Base-by-base conservation (phyloP, 2,797 vertebrate genomes). In the Amphiprion clarkii region DNA sequence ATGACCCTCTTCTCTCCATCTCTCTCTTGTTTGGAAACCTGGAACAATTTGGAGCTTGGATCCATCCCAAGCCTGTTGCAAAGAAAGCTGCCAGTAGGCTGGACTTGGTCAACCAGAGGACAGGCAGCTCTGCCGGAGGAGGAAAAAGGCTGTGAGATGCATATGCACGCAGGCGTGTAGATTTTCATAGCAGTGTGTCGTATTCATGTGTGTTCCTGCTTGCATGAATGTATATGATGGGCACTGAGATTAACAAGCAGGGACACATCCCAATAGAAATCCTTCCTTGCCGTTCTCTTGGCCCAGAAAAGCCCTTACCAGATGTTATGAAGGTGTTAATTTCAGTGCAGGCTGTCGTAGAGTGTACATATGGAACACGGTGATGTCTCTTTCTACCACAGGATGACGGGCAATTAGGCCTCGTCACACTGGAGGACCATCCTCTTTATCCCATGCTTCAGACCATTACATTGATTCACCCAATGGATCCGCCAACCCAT, bases 321-420 rank as follows among this genome's bases (percentile, higher is more conserved):
- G 94, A 95, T 95, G 95, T 94, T 95, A 83, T 78, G 84, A 93
- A 94, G 92, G 94, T 93, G 95, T 92, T 95, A 79, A 93, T 94
- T 92, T 93, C 89, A 82, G 89, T 73, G 83, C 89, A 86, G 89
- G 85, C 91, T 92, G 92, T 91, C 75, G 82, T 82, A 80, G 86
- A 90, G 89, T 84, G 77, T 88, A 84, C 84, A 83, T 81, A 86
- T 68, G 46, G 72, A 94, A 91, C 89, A 90, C 27, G 69, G 73
- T 93, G 92, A 95, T 93, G 87, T 95, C 93, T 94, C 89, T 93
- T 88, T 95, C 90, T 86, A 85, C 81, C 86, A 76, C 82, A 71
- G 80, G 77, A 89, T 92, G 91, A 91, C 74, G 89, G 89, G 92
- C 91, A 95, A 95, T 95, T 95, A 95, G 91, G 91, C 88, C 89